Base-by-base conservation (phyloP, 2,113 vertebrate genomes). In the Loxodonta africana region DNA sequence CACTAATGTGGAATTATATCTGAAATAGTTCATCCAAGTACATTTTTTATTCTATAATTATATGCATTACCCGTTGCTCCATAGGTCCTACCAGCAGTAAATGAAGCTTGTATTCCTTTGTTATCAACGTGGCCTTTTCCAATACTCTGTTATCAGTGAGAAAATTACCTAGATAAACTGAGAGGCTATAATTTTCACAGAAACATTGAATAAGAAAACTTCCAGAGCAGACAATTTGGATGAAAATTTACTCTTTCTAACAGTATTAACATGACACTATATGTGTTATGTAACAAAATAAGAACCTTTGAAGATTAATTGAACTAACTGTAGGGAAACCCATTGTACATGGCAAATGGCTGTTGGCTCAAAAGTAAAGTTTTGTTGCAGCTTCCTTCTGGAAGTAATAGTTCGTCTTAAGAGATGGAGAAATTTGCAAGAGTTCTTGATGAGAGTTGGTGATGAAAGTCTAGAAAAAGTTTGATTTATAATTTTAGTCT, bases 251-350 rank as follows among this genome's bases (percentile, higher is more conserved):
- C 88, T 92, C 28, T 89, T 98, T 96, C 87, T 28, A 0, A 96
- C 94, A 62, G 97, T 28, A 41, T 96, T 96, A 96, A n/a, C 81
- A 96, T 94, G 65, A 63, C 6, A 93, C 51, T 33, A 88, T 91
- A 94, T 93, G 10, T 96, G 77, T 73, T 97, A 96, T 91, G 65
- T 92, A 85, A 85, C 92, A 51, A 95, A 98, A 96, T 95, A 77
- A 96, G 83, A 97, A 96, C 5, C 77, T 97, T 97, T 98, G 95
- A 98, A 97, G 96, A 84, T 94, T 96, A 97, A 98, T 96, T 96
- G 95, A 98, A 95, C 91, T 97, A 98, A 97, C 94, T 96, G 44
- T 26, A 91, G 21, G 77, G 30, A 48, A 91, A 95, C 80, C 96
- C 86, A 62, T 82, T 96, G 81, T 76, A 96, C 94, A 60, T 77